Conservation (phyloP, 2,888 invertebrate genomes). For the Cephus sareptanus region DNA sequence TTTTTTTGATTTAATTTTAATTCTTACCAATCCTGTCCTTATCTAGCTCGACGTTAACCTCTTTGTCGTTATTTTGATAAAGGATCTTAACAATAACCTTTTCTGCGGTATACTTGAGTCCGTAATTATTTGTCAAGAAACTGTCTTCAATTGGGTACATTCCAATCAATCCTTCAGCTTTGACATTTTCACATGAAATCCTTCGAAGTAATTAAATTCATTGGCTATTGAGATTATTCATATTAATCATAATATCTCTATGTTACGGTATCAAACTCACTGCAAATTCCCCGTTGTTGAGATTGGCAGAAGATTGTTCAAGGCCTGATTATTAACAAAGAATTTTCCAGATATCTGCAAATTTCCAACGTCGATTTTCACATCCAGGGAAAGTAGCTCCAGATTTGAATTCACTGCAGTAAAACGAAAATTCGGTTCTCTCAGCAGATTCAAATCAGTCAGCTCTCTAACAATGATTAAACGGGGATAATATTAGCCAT, state of each 20-base stretch:
- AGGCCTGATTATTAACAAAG: conserved; percentile 54
- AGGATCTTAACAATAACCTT: conserved; percentile 68
- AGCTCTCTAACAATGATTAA: conserved; percentile 8
- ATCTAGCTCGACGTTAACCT: conserved; percentile 50
- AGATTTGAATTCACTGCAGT: conserved; percentile 10
- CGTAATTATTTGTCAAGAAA: conserved; percentile 70
- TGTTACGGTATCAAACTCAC: conserved; percentile 41
- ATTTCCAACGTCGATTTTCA: conserved; percentile 41
- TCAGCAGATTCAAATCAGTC: conserved; percentile 12
- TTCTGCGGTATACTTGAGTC: conserved; percentile 69
- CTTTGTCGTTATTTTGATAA: conserved; percentile 41
- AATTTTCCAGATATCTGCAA: conserved; percentile 57
- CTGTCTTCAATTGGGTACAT: conserved; percentile 70
- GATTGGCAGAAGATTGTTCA: conserved; percentile 58
- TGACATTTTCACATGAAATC: conserved; percentile 70
- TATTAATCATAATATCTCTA: neutral
- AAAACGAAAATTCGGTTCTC: conserved; percentile 16
- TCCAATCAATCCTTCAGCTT: conserved; percentile 70
- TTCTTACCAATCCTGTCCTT: conserved; percentile 46
- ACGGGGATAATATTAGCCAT: neutral
- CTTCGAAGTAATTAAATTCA: conserved; percentile 39
- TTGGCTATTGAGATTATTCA: neutral
- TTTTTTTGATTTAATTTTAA: neutral
- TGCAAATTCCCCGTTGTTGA: conserved; percentile 55
- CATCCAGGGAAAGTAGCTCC: conserved; percentile 12